phyloP scores from a whole-genome alignment of 2,797 vertebrate genomes.

The Centroberyx gerrardi region DNA sequence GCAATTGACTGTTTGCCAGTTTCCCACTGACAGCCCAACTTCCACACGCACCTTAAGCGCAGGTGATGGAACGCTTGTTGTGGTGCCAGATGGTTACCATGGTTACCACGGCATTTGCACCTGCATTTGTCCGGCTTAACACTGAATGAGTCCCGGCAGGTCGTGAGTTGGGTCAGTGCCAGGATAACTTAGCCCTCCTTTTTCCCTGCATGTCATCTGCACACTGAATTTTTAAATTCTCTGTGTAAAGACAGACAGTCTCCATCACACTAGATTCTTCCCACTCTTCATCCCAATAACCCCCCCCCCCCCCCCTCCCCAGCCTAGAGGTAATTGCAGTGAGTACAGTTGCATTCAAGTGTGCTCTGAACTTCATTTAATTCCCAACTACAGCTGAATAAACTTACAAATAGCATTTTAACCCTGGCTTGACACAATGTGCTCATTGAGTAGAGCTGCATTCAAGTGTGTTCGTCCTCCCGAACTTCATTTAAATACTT shows the following conservation, averaged over 20 bases:
- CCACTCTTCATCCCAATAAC: neutral
- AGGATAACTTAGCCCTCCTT: too few species aligned
- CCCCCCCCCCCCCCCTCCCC: neutral
- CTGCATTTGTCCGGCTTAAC: too few species aligned
- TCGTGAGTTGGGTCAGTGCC: too few species aligned
- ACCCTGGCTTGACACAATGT: slow-evolving; percentile 20
- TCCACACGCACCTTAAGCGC: too few species aligned
- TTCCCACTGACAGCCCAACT: too few species aligned
- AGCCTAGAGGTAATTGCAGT: slow-evolving; percentile 9
- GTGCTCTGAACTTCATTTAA: slow-evolving; percentile 26
- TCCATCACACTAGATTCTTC: neutral
- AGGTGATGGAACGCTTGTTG: too few species aligned
- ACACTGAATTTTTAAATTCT: too few species aligned
- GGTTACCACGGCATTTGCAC: too few species aligned
- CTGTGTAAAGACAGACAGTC: neutral
- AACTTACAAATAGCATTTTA: slow-evolving; percentile 22
- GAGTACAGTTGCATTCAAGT: slow-evolving; percentile 8
- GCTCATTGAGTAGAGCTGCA: neutral
- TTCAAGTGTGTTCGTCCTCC: slow-evolving; percentile 15
- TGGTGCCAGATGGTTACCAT: too few species aligned
- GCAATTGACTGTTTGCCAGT: too few species aligned
- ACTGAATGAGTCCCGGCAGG: too few species aligned
- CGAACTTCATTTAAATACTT: slow-evolving; percentile 47
- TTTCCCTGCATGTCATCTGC: too few species aligned
- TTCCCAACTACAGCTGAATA: slow-evolving; percentile 8